Conservation (phyloP, 2,113 vertebrate species). For the Sterrhoptilus dennistouni region DNA sequence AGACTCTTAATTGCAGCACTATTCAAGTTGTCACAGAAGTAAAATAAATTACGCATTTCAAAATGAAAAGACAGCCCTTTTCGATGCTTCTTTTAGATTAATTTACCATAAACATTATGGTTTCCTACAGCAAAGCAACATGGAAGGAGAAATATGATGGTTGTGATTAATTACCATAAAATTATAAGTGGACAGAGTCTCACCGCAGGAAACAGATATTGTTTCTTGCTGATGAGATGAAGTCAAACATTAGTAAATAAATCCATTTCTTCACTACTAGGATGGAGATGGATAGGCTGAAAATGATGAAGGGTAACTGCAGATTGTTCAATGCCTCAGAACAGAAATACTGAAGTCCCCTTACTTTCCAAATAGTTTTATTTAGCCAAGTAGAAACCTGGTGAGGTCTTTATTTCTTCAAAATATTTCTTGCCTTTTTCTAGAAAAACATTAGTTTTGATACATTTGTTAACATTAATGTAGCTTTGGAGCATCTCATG, state of each 20-base stretch:
- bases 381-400: background rate
- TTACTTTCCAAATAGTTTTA: background rate
- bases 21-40: constrained; percentile 1
- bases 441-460: background rate
- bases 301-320: background rate
- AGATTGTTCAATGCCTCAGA: background rate
- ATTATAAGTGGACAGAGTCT: background rate
- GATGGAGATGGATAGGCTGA: background rate
- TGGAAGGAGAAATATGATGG: background rate
- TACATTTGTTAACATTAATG: background rate
- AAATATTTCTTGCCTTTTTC: background rate
- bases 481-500: background rate
- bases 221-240: background rate
- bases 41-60: background rate
- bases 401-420: background rate
- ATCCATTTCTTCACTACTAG: background rate
- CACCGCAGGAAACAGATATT: background rate
- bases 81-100: background rate
- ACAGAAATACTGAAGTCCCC: background rate
- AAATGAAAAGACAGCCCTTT: background rate
- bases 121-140: background rate
- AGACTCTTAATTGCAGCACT: background rate
- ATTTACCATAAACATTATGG: background rate
- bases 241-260: background rate
- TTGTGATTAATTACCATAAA: background rate